A percentile compares a stretch with the other conserved stretches of the same genome.
These are phyloP conservation scores for Oreochromis tanganicae DNA, from an alignment of 2,113 vertebrate genomes.

Conservation along the genomic window DNA sequence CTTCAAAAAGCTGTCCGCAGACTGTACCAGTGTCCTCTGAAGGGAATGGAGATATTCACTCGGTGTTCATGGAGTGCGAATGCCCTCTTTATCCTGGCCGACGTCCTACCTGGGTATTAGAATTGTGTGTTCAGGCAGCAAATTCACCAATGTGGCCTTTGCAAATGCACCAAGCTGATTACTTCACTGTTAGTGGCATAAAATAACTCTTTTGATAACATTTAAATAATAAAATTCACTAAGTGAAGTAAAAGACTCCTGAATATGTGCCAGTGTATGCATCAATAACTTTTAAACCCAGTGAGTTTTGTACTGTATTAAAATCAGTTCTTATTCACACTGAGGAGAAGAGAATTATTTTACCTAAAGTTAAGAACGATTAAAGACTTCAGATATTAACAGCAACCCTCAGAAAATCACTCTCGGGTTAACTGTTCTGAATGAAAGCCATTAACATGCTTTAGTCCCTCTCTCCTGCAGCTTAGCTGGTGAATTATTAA, in stretches of 20 bases:
- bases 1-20: background rate
- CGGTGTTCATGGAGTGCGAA: background rate
- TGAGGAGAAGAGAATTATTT: background rate
- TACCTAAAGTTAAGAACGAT: background rate
- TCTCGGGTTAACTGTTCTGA: background rate
- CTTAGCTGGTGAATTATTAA: slow-evolving; percentile 61
- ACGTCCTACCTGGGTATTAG: background rate
- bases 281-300: background rate
- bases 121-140: slow-evolving; percentile 22
- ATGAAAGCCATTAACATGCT: background rate
- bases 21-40: background rate
- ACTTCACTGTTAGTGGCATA: background rate
- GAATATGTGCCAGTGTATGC: background rate
- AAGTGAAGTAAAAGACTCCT: background rate
- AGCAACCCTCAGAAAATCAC: background rate
- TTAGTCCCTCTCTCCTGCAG: background rate
- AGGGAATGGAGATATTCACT: background rate
- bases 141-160: background rate
- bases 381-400: background rate
- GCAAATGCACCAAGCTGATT: slow-evolving; percentile 1
- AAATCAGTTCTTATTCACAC: background rate
- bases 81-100: background rate
- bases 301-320: background rate
- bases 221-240: background rate
- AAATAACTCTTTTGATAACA: background rate